A percentile compares a stretch with the other conserved stretches of the same genome.
Conservation (phyloP, 2,113 vertebrate genomes). For the Carassius carassius region DNA sequence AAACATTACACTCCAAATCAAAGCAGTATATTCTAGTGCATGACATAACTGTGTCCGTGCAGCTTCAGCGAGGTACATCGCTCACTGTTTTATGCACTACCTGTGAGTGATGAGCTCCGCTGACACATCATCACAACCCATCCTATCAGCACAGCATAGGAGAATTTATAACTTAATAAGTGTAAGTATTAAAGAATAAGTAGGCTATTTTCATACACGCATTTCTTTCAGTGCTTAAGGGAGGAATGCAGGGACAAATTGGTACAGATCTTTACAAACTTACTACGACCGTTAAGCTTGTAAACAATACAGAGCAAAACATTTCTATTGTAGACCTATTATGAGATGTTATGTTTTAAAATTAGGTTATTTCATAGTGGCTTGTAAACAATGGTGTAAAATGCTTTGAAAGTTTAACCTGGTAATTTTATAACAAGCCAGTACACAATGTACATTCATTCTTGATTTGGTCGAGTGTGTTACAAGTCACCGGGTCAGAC, state of each 20-base stretch:
- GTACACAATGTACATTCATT: neutral
- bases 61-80: neutral
- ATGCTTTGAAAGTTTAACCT: neutral
- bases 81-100: slow-evolving; percentile 27
- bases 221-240: neutral
- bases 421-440: neutral
- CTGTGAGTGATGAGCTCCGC: slow-evolving; percentile 29
- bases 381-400: neutral
- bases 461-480: neutral
- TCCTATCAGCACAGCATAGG: slow-evolving; percentile 40
- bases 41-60: slow-evolving; percentile 4
- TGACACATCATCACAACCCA: neutral
- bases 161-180: slow-evolving; percentile 52
- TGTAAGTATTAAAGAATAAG: slow-evolving; percentile 28
- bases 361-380: neutral
- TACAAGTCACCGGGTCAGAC: neutral
- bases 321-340: slow-evolving; percentile 4
- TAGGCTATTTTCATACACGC: slow-evolving; percentile 20
- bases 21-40: slow-evolving; percentile 5
- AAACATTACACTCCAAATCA: slow-evolving; percentile 15
- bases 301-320: slow-evolving; percentile 21
- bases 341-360: neutral
- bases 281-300: neutral
- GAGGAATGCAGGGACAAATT: slow-evolving; percentile 2
- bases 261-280: neutral